These are phyloP conservation scores for Phymanthus crucifer DNA, from an alignment of 92 coral and sea anemone species.

Conservation along the genomic window DNA sequence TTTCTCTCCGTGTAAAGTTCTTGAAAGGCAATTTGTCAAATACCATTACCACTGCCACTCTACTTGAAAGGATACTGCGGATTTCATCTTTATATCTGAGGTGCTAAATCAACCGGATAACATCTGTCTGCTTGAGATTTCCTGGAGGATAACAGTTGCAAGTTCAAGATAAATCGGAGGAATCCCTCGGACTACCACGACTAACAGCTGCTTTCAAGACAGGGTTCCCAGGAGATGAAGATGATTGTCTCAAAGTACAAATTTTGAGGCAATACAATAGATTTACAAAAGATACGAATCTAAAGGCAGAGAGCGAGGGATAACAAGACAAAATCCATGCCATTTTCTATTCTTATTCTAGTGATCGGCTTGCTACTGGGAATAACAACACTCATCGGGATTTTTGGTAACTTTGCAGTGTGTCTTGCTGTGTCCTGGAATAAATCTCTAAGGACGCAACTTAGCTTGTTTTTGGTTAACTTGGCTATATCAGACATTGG, in stretches of 20 bases:
- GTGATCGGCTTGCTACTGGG: conserved; percentile 84
- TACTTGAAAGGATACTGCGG: not conserved
- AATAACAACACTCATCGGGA: conserved; percentile 81
- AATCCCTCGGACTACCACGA: not conserved
- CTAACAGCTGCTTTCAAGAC: not conserved
- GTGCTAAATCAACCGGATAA: not conserved
- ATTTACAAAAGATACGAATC: not conserved
- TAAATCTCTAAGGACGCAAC: conserved; percentile 78
- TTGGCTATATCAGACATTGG: conserved; percentile 95
- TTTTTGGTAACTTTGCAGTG: conserved; percentile 87
- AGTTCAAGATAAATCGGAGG: not conserved
- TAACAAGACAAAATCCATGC: conserved; percentile 10
- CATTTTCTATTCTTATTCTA: conserved; percentile 61
- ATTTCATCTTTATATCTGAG: not conserved
- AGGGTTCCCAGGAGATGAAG: not conserved
- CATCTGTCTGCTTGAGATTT: not conserved
- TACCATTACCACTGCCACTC: not conserved
- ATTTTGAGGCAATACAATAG: not conserved
- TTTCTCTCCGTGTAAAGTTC: not conserved
- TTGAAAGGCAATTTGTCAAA: not conserved
- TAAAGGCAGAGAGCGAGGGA: not conserved
- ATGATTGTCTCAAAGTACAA: not conserved
- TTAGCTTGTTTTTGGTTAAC: conserved; percentile 76
- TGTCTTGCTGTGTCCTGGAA: conserved; percentile 93
- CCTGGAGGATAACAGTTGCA: not conserved